Base-by-base conservation (phyloP, 1,140 invertebrate genomes). In the Sminthurides bifidus region DNA sequence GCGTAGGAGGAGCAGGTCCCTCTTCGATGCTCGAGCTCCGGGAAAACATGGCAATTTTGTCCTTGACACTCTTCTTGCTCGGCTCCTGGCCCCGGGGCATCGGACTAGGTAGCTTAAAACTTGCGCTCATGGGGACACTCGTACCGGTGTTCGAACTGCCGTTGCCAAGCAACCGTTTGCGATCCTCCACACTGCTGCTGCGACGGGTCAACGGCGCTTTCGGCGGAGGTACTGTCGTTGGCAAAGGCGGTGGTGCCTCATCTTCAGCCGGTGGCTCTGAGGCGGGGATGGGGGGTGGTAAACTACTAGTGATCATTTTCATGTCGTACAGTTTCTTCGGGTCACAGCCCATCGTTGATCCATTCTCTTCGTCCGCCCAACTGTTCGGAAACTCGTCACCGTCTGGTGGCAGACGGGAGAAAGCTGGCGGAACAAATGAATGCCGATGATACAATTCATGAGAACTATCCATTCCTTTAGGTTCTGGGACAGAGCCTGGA, bases 1-100 rank as follows among this genome's bases (percentile, higher is more conserved):
- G 14, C 27, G 10, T 37, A 23, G 24, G 23, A 15, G 37, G 6
- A 48, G 24, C 43, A 24, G 57, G 12, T 10, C 3, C 27, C 26
- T 65, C 63, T 54, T 61, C 59, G 15, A 23, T 50, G 40, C 52
- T 55, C 4, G 48, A 53, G 30, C 52, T 62, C 40, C 56, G 35
- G 5, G 85, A 86, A 69, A 90, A 90, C 82, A 89, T 85, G 35
- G 85, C 86, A 65, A 90, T 90, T 72, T 88, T 88, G 67, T 88
- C 85, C 64, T 81, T 80, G 17, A 89, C 85, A 61, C 83, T 86
- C 49, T 79, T 79, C 68, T 83, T 82, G 52, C 82, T 86, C 65
- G 80, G 81, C 64, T 82, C 81, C 66, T 83, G 82, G 26, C 10
- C 35, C 30, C 21, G 17, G 26, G 27, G 35, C 3, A 41, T 2